phyloP scores from a whole-genome alignment of 1,140 invertebrate genomes.

The Diploscapter pachys region DNA sequence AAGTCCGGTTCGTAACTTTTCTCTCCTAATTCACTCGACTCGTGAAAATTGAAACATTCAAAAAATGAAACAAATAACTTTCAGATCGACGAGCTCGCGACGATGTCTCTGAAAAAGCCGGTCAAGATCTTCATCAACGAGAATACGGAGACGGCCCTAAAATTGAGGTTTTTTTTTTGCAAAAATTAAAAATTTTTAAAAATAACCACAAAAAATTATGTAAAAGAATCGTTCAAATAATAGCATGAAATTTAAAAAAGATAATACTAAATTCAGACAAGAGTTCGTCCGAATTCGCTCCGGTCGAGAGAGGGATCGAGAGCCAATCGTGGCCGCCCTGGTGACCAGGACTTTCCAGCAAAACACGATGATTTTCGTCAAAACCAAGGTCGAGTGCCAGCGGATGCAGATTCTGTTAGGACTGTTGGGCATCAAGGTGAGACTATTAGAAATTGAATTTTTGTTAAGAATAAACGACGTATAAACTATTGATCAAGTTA shows the following conservation, averaged over 20 bases:
- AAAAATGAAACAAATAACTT: background rate
- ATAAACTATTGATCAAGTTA: no score
- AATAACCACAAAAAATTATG: background rate
- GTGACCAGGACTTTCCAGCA: constrained; percentile 76
- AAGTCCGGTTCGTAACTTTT: no score
- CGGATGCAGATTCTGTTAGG: constrained; percentile 83
- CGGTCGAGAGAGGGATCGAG: constrained; percentile 79
- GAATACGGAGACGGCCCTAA: constrained; percentile 89
- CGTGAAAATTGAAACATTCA: no score
- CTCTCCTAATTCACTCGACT: no score
- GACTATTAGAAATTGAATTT: background rate
- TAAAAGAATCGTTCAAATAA: background rate
- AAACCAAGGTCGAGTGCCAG: constrained; percentile 90
- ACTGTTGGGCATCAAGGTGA: constrained; percentile 71
- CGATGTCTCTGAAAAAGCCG: constrained; percentile 83
- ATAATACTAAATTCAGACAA: constrained; percentile 66
- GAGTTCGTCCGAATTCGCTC: constrained; percentile 86
- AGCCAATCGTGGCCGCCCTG: constrained; percentile 74
- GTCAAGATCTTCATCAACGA: constrained; percentile 90
- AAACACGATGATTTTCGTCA: constrained; percentile 88
- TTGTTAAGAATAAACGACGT: no score
- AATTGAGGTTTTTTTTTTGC: constrained; percentile 65
- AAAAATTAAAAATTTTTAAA: background rate
- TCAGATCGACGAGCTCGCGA: constrained; percentile 80
- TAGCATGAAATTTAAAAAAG: background rate